These are phyloP conservation scores for Melanotaenia maccullochi DNA, from an alignment of 2,797 vertebrate genomes.

Conservation along the genomic window DNA sequence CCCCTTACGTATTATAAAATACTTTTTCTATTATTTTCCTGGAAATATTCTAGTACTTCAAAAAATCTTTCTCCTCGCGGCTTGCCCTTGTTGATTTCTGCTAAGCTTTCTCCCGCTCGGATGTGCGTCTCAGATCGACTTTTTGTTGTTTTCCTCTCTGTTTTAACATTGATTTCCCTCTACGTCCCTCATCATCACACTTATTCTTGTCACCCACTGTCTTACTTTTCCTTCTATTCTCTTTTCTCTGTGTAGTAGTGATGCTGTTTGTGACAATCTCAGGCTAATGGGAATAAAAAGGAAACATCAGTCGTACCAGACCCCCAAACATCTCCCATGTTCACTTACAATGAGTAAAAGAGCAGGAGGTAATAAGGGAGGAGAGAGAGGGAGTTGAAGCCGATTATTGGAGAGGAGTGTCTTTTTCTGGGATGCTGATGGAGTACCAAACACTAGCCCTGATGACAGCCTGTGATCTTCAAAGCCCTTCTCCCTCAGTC, in stretches of 20 bases:
- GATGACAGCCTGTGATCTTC: conserved; percentile 72
- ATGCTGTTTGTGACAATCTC: conserved; percentile 38
- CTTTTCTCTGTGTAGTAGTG: conserved; percentile 13
- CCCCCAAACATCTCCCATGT: conserved; percentile 9
- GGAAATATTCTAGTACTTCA: conserved; percentile 54
- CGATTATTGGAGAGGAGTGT: conserved; percentile 44
- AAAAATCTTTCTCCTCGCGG: conserved; percentile 49
- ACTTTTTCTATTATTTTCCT: conserved; percentile 51
- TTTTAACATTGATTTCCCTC: conserved; percentile 33
- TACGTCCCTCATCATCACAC: conserved; percentile 27
- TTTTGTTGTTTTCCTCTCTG: conserved; percentile 37
- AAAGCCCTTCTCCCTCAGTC: conserved; percentile 65
- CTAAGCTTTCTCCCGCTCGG: conserved; percentile 47
- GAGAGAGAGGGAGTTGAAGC: conserved; percentile 31
- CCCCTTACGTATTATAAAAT: background rate
- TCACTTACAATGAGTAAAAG: conserved; percentile 31
- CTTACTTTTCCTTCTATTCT: conserved; percentile 10
- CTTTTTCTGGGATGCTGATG: conserved; percentile 48
- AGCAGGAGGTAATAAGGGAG: conserved; percentile 46
- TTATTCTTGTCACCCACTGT: conserved; percentile 33
- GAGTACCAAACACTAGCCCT: conserved; percentile 46
- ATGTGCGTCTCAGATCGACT: conserved; percentile 45
- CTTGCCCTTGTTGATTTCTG: conserved; percentile 65
- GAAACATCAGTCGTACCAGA: background rate
- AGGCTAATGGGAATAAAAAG: conserved; percentile 57